These are phyloP conservation scores for Stegostoma tigrinum DNA, from an alignment of 2,113 vertebrate species.

Conservation along the genomic window DNA sequence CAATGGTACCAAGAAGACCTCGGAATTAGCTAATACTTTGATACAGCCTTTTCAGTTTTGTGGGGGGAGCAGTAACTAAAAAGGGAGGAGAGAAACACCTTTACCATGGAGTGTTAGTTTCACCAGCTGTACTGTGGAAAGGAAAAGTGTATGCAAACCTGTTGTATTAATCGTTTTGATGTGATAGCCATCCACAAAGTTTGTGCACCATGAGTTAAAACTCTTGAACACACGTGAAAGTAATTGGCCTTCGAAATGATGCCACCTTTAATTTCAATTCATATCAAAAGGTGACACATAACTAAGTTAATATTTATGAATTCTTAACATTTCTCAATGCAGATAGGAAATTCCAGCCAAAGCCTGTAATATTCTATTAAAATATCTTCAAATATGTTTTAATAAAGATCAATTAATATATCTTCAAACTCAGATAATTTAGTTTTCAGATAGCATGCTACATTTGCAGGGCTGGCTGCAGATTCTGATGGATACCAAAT, in stretches of 20 bases:
- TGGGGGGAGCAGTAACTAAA: not conserved
- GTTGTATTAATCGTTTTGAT: not conserved
- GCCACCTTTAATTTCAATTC: not conserved
- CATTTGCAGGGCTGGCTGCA: not conserved
- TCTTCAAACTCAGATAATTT: not conserved
- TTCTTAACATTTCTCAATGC: not conserved
- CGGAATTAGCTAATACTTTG: slow-evolving; percentile 9
- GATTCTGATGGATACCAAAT: not conserved
- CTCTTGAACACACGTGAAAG: not conserved
- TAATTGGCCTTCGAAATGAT: not conserved
- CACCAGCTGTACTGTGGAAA: no score
- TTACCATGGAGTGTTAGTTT: not conserved
- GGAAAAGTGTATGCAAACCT: not conserved
- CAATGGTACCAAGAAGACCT: slow-evolving; percentile 8
- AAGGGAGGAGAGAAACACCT: not conserved
- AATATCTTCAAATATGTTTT: no score
- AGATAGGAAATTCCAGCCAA: not conserved
- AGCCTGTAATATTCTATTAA: no score
- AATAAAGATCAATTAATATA: not conserved
- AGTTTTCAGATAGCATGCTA: not conserved
- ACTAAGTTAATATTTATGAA: not conserved
- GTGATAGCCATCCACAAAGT: not conserved
- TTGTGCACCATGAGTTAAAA: not conserved
- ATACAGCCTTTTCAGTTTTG: slow-evolving; percentile 11
- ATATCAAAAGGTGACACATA: not conserved